phyloP scores from a whole-genome alignment of 2,797 vertebrate genomes.

The Pitangus sulphuratus region DNA sequence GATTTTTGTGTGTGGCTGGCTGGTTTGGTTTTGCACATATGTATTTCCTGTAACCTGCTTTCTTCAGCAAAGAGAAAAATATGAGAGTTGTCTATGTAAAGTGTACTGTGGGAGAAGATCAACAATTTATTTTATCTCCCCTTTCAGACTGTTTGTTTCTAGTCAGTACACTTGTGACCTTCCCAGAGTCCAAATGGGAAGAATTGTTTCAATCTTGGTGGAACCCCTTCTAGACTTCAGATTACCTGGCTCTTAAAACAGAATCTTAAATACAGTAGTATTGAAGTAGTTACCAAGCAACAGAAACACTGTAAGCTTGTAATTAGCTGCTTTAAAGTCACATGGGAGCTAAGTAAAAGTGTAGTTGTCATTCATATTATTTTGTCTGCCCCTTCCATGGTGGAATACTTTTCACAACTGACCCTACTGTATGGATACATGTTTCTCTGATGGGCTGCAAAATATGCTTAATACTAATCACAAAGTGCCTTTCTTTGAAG shows the following conservation, averaged over 20 bases:
- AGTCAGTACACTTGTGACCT: neutral
- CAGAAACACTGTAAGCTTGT: neutral
- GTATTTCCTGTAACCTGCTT: neutral
- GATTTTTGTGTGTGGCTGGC: neutral
- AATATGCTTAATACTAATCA: neutral
- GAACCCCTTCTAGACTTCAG: neutral
- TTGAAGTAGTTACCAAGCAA: neutral
- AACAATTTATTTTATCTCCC: neutral
- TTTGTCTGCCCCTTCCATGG: neutral
- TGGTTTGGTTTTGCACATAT: neutral
- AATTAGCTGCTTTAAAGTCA: neutral
- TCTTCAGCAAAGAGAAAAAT: neutral
- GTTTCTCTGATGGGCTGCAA: neutral
- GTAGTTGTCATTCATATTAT: neutral
- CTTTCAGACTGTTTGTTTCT: neutral
- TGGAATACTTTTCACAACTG: neutral
- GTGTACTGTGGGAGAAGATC: neutral
- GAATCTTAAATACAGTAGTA: neutral
- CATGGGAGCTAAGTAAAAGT: neutral
- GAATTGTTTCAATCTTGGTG: neutral
- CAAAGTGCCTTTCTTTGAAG: neutral
- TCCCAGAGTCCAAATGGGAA: neutral
- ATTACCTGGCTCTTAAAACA: neutral
- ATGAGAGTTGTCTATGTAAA: neutral
- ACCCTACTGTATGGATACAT: rapidly evolving